Evolutionary conservation across 2,113 vertebrate species (phyloP).

Genomic region (Eolophus roseicapilla): DNA sequence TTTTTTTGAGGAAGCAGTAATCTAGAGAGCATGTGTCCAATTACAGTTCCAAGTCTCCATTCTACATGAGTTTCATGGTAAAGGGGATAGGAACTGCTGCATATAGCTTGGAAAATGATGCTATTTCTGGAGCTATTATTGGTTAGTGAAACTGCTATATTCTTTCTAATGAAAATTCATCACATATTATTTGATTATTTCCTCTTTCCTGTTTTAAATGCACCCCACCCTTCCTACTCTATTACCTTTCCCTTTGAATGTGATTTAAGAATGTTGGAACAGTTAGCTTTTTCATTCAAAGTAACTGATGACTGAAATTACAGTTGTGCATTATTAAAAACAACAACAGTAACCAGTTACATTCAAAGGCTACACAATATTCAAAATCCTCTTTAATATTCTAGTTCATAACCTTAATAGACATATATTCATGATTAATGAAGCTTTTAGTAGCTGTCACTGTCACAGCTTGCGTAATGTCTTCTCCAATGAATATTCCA

Average conservation of each 20-base stretch:
- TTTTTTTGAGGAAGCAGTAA: background rate
- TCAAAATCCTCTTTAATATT: conserved; percentile 14
- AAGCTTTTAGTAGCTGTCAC: conserved; percentile 16
- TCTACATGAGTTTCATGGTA: background rate
- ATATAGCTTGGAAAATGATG: background rate
- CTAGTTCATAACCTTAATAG: conserved; percentile 22
- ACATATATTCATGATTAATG: conserved; percentile 11
- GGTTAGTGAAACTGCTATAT: background rate
- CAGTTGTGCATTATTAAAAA: conserved; percentile 15
- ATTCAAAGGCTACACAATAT: background rate
- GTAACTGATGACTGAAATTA: conserved; percentile 19
- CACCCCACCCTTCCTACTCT: background rate
- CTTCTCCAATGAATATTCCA: background rate
- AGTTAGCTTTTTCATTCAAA: conserved; percentile 31
- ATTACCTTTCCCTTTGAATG: background rate
- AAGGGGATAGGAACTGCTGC: background rate
- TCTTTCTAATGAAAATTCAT: conserved; percentile 19
- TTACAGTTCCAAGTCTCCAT: background rate
- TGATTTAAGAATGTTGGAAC: background rate
- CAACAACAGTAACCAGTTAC: background rate
- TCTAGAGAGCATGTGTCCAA: background rate
- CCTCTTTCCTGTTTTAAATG: conserved; percentile 1
- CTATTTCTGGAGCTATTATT: background rate
- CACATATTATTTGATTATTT: background rate
- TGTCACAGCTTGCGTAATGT: conserved; percentile 11